A percentile compares a stretch with the other conserved stretches of the same genome.
phyloP scores from a whole-genome alignment of 2,888 invertebrate genomes.

The Cephus runcator region DNA sequence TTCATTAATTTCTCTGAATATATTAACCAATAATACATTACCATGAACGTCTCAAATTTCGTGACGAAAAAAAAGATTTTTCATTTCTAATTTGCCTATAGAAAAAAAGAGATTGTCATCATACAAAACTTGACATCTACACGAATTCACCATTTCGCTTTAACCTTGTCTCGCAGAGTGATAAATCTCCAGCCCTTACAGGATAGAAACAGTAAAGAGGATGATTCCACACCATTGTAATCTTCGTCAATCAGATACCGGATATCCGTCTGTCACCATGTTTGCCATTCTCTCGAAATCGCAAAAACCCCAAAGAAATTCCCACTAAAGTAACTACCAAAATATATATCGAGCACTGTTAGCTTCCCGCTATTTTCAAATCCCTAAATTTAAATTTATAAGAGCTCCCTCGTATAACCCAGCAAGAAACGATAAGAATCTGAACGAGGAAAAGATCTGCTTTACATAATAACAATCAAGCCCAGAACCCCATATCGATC shows the following conservation, averaged over 20 bases:
- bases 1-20: too few relatives aligned
- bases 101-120: neutral
- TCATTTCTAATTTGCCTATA: too few relatives aligned
- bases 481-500: neutral
- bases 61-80: too few relatives aligned
- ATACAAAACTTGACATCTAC: neutral
- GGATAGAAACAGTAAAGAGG: neutral
- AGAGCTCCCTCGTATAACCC: neutral
- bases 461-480: neutral
- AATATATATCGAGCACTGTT: neutral
- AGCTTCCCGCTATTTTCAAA: neutral
- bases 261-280: slow-evolving; percentile 24
- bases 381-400: neutral
- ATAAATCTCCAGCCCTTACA: neutral
- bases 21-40: too few relatives aligned
- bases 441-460: neutral
- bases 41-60: too few relatives aligned
- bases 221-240: slow-evolving; percentile 16
- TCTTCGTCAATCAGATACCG: slow-evolving; percentile 16
- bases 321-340: neutral
- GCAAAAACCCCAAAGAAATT: neutral
- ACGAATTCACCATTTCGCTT: neutral
- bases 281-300: slow-evolving; percentile 18
- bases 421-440: neutral
- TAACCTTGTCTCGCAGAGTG: slow-evolving; percentile 11